These are phyloP conservation scores for Austrofundulus limnaeus DNA, from an alignment of 2,113 vertebrate genomes.

Conservation along the genomic window DNA sequence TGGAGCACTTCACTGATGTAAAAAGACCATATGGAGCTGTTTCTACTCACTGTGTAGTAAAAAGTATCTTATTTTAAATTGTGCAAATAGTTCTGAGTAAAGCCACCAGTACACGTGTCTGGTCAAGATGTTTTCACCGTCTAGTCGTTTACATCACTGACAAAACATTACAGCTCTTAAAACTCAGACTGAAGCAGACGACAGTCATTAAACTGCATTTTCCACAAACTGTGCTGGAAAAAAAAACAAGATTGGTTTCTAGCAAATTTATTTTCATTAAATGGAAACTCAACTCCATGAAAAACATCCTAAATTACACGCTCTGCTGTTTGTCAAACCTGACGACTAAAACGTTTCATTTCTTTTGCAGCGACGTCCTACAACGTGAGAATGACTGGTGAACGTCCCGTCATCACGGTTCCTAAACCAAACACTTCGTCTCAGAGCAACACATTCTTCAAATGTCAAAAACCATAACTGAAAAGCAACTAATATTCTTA, in stretches of 20 bases:
- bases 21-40: constrained; percentile 30
- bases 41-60: background rate
- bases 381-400: constrained; percentile 80
- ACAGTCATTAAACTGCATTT: background rate
- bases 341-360: background rate
- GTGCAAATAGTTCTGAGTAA: background rate
- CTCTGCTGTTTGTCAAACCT: background rate
- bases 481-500: background rate
- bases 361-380: constrained; percentile 85
- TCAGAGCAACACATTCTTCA: constrained; percentile 85
- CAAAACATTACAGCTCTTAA: constrained; percentile 22
- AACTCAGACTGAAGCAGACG: background rate
- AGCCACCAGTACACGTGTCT: background rate
- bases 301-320: background rate
- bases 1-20: constrained; percentile 21
- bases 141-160: constrained; percentile 40
- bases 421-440: constrained; percentile 70
- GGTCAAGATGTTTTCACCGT: constrained; percentile 4
- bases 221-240: background rate
- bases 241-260: background rate
- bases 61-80: constrained; percentile 4
- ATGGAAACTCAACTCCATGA: background rate
- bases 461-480: constrained; percentile 76
- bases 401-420: constrained; percentile 68
- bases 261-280: background rate